These are phyloP conservation scores for Ferdinandea cuprea DNA, from an alignment of 2,888 invertebrate genomes.

Conservation along the genomic window DNA sequence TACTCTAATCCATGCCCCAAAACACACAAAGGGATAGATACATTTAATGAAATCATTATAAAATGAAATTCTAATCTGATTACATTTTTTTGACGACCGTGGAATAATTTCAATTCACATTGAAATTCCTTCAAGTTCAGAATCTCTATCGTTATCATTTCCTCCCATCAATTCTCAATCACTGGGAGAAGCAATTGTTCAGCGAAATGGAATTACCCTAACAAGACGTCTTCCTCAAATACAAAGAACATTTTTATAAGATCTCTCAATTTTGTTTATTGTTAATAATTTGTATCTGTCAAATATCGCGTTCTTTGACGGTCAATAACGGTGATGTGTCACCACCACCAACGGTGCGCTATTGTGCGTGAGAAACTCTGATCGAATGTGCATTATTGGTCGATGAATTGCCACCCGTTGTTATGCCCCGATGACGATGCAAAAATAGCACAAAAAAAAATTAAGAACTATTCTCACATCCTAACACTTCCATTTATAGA, in stretches of 20 bases:
- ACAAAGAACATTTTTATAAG: background rate
- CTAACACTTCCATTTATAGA: constrained; percentile 65
- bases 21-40: constrained; percentile 5
- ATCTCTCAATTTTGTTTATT: constrained; percentile 6
- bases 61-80: constrained; percentile 45
- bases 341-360: constrained; percentile 67
- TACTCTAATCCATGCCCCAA: background rate
- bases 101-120: constrained; percentile 12
- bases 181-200: constrained; percentile 18
- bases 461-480: constrained; percentile 16
- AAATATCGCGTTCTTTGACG: constrained; percentile 40
- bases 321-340: constrained; percentile 59
- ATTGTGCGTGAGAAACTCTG: constrained; percentile 58
- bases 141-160: constrained; percentile 19
- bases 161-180: constrained; percentile 17
- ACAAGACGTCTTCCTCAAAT: constrained; percentile 6
- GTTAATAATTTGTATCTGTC: constrained; percentile 67
- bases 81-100: constrained; percentile 23
- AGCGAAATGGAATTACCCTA: constrained; percentile 1
- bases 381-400: constrained; percentile 40
- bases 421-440: constrained; percentile 54
- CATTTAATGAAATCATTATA: constrained; percentile 3
- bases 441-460: constrained; percentile 17
- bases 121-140: constrained; percentile 9
- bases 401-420: constrained; percentile 51